Conservation (phyloP, 2,888 invertebrate genomes). For the Lochmaea crataegi region DNA sequence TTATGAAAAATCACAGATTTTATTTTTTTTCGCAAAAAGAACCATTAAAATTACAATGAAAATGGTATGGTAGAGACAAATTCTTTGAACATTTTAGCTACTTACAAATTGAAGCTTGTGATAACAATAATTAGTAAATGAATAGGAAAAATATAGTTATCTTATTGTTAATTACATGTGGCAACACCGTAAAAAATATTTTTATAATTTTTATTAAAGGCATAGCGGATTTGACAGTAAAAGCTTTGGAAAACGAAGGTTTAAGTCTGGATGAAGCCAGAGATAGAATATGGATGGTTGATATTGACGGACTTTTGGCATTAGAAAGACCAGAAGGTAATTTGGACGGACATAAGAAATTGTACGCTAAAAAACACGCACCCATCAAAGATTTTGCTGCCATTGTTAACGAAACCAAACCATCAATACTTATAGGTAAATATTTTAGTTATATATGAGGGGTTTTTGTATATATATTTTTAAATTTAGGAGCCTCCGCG, state of each 20-base stretch:
- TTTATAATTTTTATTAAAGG: slow-evolving; percentile 7
- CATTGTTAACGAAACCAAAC: slow-evolving; percentile 86
- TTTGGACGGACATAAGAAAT: slow-evolving; percentile 76
- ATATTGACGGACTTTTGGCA: slow-evolving; percentile 90
- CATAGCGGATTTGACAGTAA: slow-evolving; percentile 84
- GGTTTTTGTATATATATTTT: not conserved
- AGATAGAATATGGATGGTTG: slow-evolving; percentile 94
- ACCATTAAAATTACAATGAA: no score
- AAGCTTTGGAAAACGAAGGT: slow-evolving; percentile 74
- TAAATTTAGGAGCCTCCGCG: slow-evolving; percentile 85
- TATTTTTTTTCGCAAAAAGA: no score
- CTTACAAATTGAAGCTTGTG: no score
- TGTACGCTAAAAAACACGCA: slow-evolving; percentile 82
- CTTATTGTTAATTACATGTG: no score
- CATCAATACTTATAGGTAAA: slow-evolving; percentile 88
- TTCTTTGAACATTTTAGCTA: no score
- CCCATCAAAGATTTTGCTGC: slow-evolving; percentile 83
- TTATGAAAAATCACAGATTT: no score
- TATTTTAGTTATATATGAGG: slow-evolving; percentile 32
- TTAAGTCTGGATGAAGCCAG: slow-evolving; percentile 77
- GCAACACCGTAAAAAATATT: no score
- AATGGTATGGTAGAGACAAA: no score
- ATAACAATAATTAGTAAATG: no score
- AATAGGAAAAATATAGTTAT: no score
- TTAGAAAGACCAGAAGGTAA: slow-evolving; percentile 74